A percentile compares a stretch with the other conserved stretches of the same genome.
These are phyloP conservation scores for Bettongia penicillata DNA, from an alignment of 2,113 vertebrate species.

Conservation along the genomic window DNA sequence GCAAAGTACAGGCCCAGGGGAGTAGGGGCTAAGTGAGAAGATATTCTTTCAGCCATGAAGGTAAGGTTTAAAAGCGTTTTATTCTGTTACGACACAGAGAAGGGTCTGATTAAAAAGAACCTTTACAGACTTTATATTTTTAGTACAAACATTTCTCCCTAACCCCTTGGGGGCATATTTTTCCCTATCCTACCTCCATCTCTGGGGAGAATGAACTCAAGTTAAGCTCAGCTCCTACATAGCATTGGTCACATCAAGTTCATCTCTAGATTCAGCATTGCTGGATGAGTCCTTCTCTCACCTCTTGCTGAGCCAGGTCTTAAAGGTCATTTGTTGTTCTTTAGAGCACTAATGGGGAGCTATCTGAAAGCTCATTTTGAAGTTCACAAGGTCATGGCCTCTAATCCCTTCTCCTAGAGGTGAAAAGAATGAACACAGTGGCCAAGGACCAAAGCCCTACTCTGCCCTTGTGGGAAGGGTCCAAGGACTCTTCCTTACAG, in stretches of 20 bases:
- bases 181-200: background rate
- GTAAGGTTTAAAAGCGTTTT: background rate
- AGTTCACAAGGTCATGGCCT: background rate
- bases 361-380: background rate
- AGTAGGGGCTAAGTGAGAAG: background rate
- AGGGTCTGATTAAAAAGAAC: background rate
- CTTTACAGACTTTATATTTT: background rate
- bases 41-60: background rate
- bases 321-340: background rate
- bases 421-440: background rate
- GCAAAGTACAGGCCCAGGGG: background rate
- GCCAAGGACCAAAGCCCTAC: background rate
- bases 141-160: background rate
- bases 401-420: background rate
- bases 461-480: background rate
- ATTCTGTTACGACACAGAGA: background rate
- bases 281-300: no score
- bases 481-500: background rate
- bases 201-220: background rate
- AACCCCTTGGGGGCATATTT: background rate
- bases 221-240: background rate
- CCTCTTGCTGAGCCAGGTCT: background rate
- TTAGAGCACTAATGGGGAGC: no score
- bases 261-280: background rate
- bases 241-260: background rate